Percentiles rank a stretch among this genome's conserved stretches.
Conservation (phyloP, 2,888 invertebrate species). For the Gerris lacustris region DNA sequence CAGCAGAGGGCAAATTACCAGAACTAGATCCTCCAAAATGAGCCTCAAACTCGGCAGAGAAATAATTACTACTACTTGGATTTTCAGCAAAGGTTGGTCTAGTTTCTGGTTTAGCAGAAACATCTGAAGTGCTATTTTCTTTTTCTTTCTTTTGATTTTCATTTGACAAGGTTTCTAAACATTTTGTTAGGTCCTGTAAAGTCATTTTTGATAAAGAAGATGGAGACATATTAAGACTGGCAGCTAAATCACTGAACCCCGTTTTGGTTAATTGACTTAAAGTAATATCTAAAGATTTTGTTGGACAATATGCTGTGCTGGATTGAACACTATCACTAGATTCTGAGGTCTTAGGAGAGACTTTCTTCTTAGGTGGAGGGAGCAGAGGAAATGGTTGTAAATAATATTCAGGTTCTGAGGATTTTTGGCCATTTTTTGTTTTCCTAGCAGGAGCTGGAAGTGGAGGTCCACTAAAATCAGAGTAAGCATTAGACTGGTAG, state of each 20-base stretch:
- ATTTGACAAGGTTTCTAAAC: slow-evolving; percentile 47
- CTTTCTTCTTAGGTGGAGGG: slow-evolving; percentile 39
- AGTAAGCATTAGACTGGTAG: slow-evolving; percentile 37
- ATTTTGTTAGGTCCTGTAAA: slow-evolving; percentile 70
- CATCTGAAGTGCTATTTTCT: slow-evolving; percentile 32
- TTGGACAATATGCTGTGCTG: slow-evolving; percentile 6
- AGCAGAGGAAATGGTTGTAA: slow-evolving; percentile 50
- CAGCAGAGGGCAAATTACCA: slow-evolving; percentile 34
- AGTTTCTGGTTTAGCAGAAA: slow-evolving; percentile 27
- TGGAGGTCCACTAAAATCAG: slow-evolving; percentile 43
- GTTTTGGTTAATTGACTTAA: slow-evolving; percentile 69
- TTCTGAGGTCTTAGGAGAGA: slow-evolving; percentile 18
- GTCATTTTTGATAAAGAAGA: slow-evolving; percentile 73
- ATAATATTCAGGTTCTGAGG: slow-evolving; percentile 39
- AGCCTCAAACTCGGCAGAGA: slow-evolving; percentile 51
- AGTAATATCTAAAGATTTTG: slow-evolving; percentile 55
- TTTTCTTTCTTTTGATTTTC: slow-evolving; percentile 40
- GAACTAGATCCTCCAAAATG: slow-evolving; percentile 36
- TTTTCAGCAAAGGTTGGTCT: slow-evolving; percentile 31
- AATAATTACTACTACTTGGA: slow-evolving; percentile 30
- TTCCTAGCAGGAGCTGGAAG: slow-evolving; percentile 49
- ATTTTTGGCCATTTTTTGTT: slow-evolving; percentile 34
- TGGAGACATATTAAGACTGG: slow-evolving; percentile 61
- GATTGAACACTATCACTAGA: slow-evolving; percentile 8
- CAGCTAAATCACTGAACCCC: slow-evolving; percentile 66